Evolutionary conservation across 2,797 vertebrate genomes (phyloP).

Genomic region (Neomorphus geoffroyi): DNA sequence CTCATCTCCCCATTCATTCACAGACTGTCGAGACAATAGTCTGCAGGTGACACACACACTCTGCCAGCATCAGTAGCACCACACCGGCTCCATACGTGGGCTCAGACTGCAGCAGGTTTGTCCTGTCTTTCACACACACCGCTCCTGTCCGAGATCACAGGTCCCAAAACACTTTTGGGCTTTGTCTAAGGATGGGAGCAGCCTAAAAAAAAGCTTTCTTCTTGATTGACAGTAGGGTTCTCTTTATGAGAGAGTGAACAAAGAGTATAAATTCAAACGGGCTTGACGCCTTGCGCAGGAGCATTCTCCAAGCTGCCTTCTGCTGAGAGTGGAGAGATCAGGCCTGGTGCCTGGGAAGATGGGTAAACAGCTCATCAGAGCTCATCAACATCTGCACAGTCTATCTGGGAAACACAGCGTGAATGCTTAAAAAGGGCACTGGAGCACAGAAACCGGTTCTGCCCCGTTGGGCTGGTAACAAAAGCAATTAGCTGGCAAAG

Average conservation of each 20-base stretch:
- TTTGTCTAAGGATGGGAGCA: not conserved
- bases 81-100: not conserved
- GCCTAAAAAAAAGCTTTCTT: not conserved
- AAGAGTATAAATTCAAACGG: not conserved
- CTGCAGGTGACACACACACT: not conserved
- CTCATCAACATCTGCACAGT: constrained; percentile 32
- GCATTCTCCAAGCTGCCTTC: not conserved
- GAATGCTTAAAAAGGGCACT: constrained; percentile 2
- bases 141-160: rapidly evolving
- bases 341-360: not conserved
- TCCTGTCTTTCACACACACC: not conserved
- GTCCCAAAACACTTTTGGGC: not conserved
- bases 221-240: not conserved
- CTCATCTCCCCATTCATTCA: not conserved
- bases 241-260: not conserved
- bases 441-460: not conserved
- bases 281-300: not conserved
- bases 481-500: constrained; percentile 14
- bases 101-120: not conserved
- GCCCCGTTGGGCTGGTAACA: not conserved
- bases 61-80: not conserved
- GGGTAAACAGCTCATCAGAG: not conserved
- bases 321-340: rapidly evolving
- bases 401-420: not conserved
- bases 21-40: not conserved